These are phyloP conservation scores for Plebejus anna DNA, from an alignment of 2,888 invertebrate genomes.

Conservation along the genomic window DNA sequence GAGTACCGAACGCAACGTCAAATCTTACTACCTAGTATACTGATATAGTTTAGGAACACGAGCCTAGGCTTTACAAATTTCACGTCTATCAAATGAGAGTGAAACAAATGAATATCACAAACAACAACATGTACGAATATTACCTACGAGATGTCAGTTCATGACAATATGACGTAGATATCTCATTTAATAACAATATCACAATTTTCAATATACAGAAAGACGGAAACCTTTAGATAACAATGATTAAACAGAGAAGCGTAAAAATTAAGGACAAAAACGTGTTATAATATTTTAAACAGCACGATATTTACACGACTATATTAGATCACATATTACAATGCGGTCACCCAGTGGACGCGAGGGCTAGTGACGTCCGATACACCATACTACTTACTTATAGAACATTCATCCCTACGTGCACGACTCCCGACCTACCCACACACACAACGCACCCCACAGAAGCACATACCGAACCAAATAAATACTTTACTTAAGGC, in stretches of 20 bases:
- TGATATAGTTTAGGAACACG: not conserved
- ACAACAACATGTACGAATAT: constrained; percentile 50
- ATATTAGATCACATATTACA: constrained; percentile 62
- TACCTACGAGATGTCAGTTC: constrained; percentile 56
- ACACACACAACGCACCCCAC: constrained; percentile 56
- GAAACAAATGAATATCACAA: constrained; percentile 23
- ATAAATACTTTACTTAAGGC: constrained; percentile 78
- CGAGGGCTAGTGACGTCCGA: constrained; percentile 57
- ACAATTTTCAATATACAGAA: constrained; percentile 79
- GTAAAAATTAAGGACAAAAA: constrained; percentile 69
- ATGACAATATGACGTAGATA: constrained; percentile 56
- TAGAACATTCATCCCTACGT: constrained; percentile 68
- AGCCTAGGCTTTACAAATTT: constrained; percentile 11
- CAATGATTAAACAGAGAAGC: constrained; percentile 72
- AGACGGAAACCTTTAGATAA: constrained; percentile 70
- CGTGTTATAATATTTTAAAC: constrained; percentile 54
- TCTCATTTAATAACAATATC: constrained; percentile 75
- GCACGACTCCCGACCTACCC: constrained; percentile 56
- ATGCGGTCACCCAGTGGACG: constrained; percentile 59
- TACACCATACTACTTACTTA: constrained; percentile 59
- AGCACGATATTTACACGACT: constrained; percentile 48
- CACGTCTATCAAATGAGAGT: constrained; percentile 22
- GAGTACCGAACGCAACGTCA: not conserved
- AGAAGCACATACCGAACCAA: constrained; percentile 67
- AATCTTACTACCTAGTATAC: not conserved